These are phyloP conservation scores for Drosophila colorata DNA, from an alignment of 2,888 invertebrate genomes.

Conservation along the genomic window DNA sequence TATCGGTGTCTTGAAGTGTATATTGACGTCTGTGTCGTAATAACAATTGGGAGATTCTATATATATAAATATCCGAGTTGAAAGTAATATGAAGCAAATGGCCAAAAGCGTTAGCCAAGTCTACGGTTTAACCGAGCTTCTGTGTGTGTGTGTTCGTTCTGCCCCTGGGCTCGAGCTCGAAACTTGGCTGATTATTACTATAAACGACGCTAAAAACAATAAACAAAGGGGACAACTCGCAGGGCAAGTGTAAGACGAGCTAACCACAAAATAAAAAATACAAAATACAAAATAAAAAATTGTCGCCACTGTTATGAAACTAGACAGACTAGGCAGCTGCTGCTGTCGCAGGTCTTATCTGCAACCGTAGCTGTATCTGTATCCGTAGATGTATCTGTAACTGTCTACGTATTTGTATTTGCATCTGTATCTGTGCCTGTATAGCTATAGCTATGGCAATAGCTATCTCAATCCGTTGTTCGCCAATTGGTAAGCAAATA, in stretches of 20 bases:
- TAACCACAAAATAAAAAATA: slow-evolving; percentile 61
- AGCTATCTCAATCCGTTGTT: slow-evolving; percentile 31
- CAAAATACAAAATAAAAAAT: slow-evolving; percentile 40
- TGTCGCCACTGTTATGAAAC: slow-evolving; percentile 64
- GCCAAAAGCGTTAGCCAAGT: slow-evolving; percentile 19
- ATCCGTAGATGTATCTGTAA: slow-evolving; percentile 13
- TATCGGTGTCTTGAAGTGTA: slow-evolving; percentile 96
- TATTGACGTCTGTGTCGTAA: slow-evolving; percentile 96
- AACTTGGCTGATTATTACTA: slow-evolving; percentile 3
- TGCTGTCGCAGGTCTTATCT: slow-evolving; percentile 52
- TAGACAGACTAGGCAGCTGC: slow-evolving; percentile 9
- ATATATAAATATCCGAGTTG: slow-evolving; percentile 1
- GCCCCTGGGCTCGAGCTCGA: not conserved
- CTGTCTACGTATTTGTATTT: slow-evolving; percentile 24
- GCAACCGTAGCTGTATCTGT: slow-evolving; percentile 17
- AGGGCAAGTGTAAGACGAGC: slow-evolving; percentile 67
- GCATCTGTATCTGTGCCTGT: slow-evolving; percentile 13
- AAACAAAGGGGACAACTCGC: slow-evolving; percentile 10
- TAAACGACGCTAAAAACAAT: slow-evolving; percentile 29
- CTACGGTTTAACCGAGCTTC: not conserved
- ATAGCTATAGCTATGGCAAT: slow-evolving; percentile 28
- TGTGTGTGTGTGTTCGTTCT: not conserved
- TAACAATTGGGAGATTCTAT: slow-evolving; percentile 94
- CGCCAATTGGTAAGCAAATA: slow-evolving; percentile 77
- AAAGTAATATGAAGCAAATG: slow-evolving; percentile 25